Percentiles rank a stretch among this genome's conserved stretches.
phyloP scores from a whole-genome alignment of 2,797 vertebrate genomes.

The Diglossa cyanea region DNA sequence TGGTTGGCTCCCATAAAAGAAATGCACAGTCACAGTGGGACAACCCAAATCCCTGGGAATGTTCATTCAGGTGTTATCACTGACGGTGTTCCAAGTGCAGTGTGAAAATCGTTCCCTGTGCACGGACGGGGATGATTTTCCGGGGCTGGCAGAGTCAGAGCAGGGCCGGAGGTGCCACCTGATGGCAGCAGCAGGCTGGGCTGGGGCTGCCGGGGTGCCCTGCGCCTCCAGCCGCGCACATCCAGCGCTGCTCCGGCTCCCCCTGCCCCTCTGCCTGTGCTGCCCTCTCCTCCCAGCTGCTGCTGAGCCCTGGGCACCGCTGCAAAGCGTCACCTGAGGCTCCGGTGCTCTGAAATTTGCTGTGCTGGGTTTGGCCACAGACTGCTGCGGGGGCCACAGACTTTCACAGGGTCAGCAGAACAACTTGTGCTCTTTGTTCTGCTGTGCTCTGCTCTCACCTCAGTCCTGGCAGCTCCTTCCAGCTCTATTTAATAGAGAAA shows the following conservation, averaged over 20 bases:
- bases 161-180: rapidly evolving
- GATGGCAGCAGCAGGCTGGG: neutral
- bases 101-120: too few relatives aligned
- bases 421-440: neutral
- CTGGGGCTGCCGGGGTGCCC: neutral
- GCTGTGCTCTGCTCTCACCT: neutral
- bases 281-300: neutral
- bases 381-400: rapidly evolving
- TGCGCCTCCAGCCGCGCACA: neutral
- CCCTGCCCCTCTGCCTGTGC: too few relatives aligned
- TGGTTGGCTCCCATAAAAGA: neutral
- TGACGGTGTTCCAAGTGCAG: rapidly evolving
- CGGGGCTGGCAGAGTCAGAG: rapidly evolving
- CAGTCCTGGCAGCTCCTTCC: neutral
- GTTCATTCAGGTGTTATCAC: rapidly evolving
- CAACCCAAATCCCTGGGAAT: neutral
- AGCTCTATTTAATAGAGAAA: rapidly evolving
- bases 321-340: rapidly evolving
- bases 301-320: rapidly evolving
- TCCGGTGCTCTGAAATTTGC: rapidly evolving
- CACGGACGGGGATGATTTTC: rapidly evolving
- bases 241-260: too few relatives aligned
- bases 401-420: neutral
- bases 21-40: neutral
- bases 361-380: neutral